Evolutionary conservation across 1,140 invertebrate species (phyloP).

Genomic region (Oreohelix idahoensis): DNA sequence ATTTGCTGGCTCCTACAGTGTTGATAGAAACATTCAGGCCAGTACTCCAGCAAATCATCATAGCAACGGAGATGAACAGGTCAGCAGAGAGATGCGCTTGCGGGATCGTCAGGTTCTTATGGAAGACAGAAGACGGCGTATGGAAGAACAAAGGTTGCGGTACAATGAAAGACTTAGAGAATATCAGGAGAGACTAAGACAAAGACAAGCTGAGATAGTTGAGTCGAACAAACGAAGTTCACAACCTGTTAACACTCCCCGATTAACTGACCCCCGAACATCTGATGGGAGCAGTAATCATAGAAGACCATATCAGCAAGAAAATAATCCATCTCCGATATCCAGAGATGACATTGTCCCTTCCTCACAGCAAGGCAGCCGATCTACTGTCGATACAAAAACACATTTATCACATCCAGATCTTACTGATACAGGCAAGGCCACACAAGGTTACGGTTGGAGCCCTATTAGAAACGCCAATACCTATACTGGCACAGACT

Average conservation of each 20-base stretch:
- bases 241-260: neutral
- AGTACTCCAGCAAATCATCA: neutral
- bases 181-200: conserved; percentile 6
- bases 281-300: neutral
- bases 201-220: neutral
- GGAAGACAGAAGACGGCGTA: neutral
- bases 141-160: neutral
- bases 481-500: neutral
- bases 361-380: conserved; percentile 5
- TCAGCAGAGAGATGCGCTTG: conserved; percentile 2
- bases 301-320: neutral
- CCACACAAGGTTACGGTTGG: neutral
- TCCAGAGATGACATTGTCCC: neutral
- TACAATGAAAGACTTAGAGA: conserved; percentile 33
- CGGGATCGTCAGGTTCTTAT: conserved; percentile 17
- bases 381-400: neutral
- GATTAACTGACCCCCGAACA: neutral
- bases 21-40: neutral
- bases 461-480: neutral
- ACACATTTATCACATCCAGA: neutral
- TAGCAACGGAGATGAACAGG: neutral
- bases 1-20: neutral
- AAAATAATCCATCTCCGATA: neutral
- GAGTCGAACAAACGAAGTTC: neutral
- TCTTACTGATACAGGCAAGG: neutral